Conservation (phyloP, 2,888 invertebrate species). For the Synanthedon andrenaeformis region DNA sequence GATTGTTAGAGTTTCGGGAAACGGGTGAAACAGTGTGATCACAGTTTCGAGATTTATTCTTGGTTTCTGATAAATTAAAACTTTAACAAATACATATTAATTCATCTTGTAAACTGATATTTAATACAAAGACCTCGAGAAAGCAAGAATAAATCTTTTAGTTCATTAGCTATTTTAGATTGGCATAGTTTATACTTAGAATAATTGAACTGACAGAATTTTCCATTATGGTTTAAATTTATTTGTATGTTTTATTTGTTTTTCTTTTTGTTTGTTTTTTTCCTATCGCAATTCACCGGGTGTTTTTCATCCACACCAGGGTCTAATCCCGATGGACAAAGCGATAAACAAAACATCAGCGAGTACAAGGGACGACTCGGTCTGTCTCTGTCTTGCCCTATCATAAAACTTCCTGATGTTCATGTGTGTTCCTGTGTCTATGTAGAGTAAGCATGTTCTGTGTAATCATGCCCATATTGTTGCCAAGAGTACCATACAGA, state of each 20-base stretch:
- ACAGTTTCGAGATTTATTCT: slow-evolving; percentile 54
- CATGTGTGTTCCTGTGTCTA: slow-evolving; percentile 44
- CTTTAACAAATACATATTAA: neutral
- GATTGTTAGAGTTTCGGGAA: slow-evolving; percentile 64
- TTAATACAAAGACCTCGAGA: neutral
- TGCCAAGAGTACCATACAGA: slow-evolving; percentile 7
- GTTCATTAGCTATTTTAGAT: slow-evolving; percentile 46
- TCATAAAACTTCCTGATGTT: slow-evolving; percentile 40
- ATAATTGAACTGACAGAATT: slow-evolving; percentile 30
- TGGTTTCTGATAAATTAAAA: slow-evolving; percentile 11
- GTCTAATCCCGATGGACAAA: slow-evolving; percentile 66
- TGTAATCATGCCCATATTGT: slow-evolving; percentile 28
- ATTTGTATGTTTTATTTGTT: slow-evolving; percentile 38
- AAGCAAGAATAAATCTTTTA: slow-evolving; percentile 61
- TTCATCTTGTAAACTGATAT: neutral
- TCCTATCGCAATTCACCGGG: slow-evolving; percentile 52
- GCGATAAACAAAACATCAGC: slow-evolving; percentile 66
- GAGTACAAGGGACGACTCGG: slow-evolving; percentile 63
- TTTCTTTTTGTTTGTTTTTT: slow-evolving; percentile 48
- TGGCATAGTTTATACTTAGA: slow-evolving; percentile 42
- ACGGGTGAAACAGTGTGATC: slow-evolving; percentile 55
- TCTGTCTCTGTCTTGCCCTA: slow-evolving; percentile 57
- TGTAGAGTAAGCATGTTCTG: slow-evolving; percentile 58
- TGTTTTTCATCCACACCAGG: slow-evolving; percentile 47
- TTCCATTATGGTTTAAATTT: slow-evolving; percentile 34